Evolutionary conservation across 2,113 vertebrate species (phyloP).

Genomic region (Cranoglanis bouderius): DNA sequence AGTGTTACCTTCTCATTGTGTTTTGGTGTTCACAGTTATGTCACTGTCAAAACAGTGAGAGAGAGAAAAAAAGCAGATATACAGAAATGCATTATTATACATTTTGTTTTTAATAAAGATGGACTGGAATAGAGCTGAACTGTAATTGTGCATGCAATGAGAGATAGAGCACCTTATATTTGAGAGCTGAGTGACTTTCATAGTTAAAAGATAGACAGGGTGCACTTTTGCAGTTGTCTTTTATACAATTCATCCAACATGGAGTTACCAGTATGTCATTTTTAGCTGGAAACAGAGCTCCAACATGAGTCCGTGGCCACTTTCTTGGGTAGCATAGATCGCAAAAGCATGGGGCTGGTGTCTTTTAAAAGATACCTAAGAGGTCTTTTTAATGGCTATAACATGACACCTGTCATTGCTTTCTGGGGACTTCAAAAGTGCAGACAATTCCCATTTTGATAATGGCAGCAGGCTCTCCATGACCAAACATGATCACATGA

Average conservation of each 20-base stretch:
- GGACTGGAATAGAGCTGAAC: no score
- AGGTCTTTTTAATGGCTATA: no score
- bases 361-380: no score
- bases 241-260: background rate
- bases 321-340: no score
- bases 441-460: no score
- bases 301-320: no score
- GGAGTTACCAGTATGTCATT: background rate
- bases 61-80: no score
- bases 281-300: no score
- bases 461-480: background rate
- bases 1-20: background rate
- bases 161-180: background rate
- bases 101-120: no score
- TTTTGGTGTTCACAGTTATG: background rate
- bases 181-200: background rate
- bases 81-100: no score
- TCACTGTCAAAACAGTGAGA: background rate
- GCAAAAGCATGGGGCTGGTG: no score
- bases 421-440: background rate
- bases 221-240: background rate
- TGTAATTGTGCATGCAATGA: no score
- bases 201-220: background rate
- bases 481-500: background rate
- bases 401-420: background rate